Evolutionary conservation across 2,888 invertebrate genomes (phyloP).

Genomic region (Tetramorium bicarinatum): DNA sequence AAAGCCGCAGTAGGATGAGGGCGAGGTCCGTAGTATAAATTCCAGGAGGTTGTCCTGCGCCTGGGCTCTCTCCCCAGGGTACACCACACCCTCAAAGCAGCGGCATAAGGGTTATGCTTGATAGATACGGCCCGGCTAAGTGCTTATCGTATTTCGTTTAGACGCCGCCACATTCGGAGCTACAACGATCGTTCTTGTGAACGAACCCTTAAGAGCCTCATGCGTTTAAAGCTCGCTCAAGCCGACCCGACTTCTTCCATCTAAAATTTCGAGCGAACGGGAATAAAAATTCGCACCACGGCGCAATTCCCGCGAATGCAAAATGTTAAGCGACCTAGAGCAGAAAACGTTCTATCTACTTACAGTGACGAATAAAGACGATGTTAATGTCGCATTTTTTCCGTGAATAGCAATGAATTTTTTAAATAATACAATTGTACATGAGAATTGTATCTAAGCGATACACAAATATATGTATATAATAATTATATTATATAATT

Average conservation of each 20-base stretch:
- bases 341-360: slow-evolving; percentile 13
- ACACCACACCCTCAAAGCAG: slow-evolving; percentile 75
- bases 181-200: slow-evolving; percentile 66
- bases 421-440: neutral
- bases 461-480: too few species aligned
- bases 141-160: slow-evolving; percentile 85
- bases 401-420: neutral
- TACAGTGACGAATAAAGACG: neutral
- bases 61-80: slow-evolving; percentile 80
- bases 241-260: slow-evolving; percentile 28
- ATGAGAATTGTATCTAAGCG: too few species aligned
- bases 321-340: slow-evolving; percentile 25
- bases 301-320: slow-evolving; percentile 41
- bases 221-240: slow-evolving; percentile 52
- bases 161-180: slow-evolving; percentile 59
- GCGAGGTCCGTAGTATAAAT: slow-evolving; percentile 83
- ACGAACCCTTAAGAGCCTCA: slow-evolving; percentile 67
- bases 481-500: too few species aligned
- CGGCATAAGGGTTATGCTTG: slow-evolving; percentile 85
- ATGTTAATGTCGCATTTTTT: neutral
- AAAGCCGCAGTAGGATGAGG: slow-evolving; percentile 76
- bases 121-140: slow-evolving; percentile 85
- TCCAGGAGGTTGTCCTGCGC: slow-evolving; percentile 83
- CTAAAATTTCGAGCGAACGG: slow-evolving; percentile 43
- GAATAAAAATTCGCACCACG: slow-evolving; percentile 42